These are phyloP conservation scores for Acanthopagrus latus DNA, from an alignment of 2,797 vertebrate species.

Conservation along the genomic window DNA sequence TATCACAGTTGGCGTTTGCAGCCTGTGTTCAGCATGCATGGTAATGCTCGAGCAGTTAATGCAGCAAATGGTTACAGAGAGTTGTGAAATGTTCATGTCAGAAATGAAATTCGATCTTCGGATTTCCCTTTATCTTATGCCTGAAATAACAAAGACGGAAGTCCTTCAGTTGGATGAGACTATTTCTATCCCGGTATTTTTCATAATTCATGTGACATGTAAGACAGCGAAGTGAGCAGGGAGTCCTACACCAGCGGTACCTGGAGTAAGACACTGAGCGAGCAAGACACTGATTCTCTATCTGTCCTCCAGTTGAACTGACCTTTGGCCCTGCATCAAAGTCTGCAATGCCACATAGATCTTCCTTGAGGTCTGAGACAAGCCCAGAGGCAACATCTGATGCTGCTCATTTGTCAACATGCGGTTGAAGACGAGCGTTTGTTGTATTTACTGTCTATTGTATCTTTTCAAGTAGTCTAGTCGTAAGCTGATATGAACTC, in stretches of 20 bases:
- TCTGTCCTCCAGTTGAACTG: slow-evolving; percentile 22
- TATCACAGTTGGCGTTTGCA: too few relatives aligned
- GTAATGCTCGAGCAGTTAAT: too few relatives aligned
- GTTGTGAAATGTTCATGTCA: not conserved
- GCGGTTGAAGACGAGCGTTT: not conserved
- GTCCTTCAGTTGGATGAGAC: not conserved
- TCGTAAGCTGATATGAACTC: not conserved
- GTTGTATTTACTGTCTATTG: slow-evolving; percentile 4
- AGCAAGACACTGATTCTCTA: slow-evolving; percentile 11
- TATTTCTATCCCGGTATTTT: slow-evolving; percentile 21
- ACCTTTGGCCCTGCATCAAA: slow-evolving; percentile 41
- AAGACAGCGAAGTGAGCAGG: not conserved
- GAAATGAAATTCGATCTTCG: slow-evolving; percentile 5
- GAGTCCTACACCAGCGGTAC: slow-evolving; percentile 1
- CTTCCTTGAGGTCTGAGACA: slow-evolving; percentile 28
- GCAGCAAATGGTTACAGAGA: not conserved
- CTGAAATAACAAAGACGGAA: not conserved
- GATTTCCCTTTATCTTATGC: slow-evolving; percentile 3
- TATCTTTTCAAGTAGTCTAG: slow-evolving; percentile 6
- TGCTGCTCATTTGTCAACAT: slow-evolving; percentile 31
- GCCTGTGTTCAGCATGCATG: not conserved
- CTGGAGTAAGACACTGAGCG: slow-evolving; percentile 19
- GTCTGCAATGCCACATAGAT: slow-evolving; percentile 2
- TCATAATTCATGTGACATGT: slow-evolving; percentile 48
- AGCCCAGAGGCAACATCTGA: slow-evolving; percentile 39